These are phyloP conservation scores for Dendrophyllia cribrosa DNA, from an alignment of 64 coral and sea anemone genomes.

Conservation along the genomic window DNA sequence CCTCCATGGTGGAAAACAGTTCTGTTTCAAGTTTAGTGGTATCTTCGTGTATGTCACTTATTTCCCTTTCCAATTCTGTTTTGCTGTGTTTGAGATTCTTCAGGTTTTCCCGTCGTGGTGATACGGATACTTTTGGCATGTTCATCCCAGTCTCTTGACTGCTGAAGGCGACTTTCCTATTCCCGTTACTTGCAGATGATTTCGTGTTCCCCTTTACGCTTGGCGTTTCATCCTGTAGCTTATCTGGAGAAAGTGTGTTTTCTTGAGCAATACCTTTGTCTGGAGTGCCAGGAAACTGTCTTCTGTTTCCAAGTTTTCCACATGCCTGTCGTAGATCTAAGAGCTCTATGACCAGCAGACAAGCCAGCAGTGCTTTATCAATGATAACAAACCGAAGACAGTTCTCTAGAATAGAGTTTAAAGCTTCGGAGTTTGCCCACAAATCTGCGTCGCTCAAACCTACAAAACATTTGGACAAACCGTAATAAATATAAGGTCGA, in stretches of 20 bases:
- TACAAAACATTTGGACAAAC: neutral
- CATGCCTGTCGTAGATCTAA: slow-evolving; percentile 61
- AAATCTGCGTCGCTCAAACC: slow-evolving; percentile 66
- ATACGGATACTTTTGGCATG: neutral
- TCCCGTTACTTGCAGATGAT: neutral
- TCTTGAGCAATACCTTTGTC: neutral
- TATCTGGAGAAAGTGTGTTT: neutral
- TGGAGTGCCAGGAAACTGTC: neutral
- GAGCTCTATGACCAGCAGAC: slow-evolving; percentile 81
- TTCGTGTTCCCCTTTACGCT: neutral
- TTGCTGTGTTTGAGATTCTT: slow-evolving; percentile 38
- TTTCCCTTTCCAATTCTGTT: slow-evolving; percentile 72
- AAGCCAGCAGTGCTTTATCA: slow-evolving; percentile 89
- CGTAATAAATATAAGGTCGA: too few relatives aligned
- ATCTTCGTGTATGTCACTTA: slow-evolving; percentile 79
- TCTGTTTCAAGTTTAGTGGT: slow-evolving; percentile 88
- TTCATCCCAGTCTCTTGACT: neutral
- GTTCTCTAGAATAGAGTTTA: slow-evolving; percentile 76
- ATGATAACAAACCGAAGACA: slow-evolving; percentile 93
- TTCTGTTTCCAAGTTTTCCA: neutral
- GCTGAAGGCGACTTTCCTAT: neutral
- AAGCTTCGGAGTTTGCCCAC: slow-evolving; percentile 74
- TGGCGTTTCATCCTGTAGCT: neutral
- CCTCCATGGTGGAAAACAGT: slow-evolving; percentile 91
- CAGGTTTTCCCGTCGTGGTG: slow-evolving; percentile 32